Percentiles rank a stretch among this genome's conserved stretches.
phyloP scores from a whole-genome alignment of 1,140 invertebrate genomes.

The Caenorhabditis briggsae region DNA sequence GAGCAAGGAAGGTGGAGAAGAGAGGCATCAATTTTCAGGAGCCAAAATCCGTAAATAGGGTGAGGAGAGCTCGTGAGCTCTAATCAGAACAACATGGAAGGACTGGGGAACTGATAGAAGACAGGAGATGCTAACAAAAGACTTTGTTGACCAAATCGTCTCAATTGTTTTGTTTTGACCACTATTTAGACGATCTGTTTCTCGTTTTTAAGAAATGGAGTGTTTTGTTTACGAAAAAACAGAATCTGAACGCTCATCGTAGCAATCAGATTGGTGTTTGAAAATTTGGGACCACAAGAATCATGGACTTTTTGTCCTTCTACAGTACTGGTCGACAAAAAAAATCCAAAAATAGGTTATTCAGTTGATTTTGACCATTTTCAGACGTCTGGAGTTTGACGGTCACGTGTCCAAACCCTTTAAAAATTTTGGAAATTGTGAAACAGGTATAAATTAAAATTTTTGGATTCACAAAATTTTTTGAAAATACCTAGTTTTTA shows the following conservation, averaged over 20 bases:
- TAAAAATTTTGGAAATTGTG: too few relatives aligned
- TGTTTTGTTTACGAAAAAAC: slow-evolving; percentile 22
- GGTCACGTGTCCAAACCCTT: too few relatives aligned
- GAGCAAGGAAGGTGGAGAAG: background rate
- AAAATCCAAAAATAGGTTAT: too few relatives aligned
- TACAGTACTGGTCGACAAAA: too few relatives aligned
- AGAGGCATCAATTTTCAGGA: slow-evolving; percentile 42
- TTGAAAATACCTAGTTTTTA: too few relatives aligned
- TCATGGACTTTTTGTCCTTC: too few relatives aligned
- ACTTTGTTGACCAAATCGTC: slow-evolving; percentile 37
- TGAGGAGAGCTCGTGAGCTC: background rate
- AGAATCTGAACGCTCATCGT: too few relatives aligned
- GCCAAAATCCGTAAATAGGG: slow-evolving; percentile 32
- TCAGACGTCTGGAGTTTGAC: too few relatives aligned
- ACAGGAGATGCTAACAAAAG: background rate
- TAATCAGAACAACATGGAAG: slow-evolving; percentile 14
- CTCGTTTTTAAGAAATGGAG: background rate
- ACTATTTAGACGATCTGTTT: slow-evolving; percentile 24
- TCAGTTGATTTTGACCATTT: too few relatives aligned
- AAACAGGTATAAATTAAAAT: too few relatives aligned
- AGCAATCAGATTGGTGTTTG: background rate
- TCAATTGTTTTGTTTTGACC: slow-evolving; percentile 54
- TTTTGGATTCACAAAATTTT: too few relatives aligned
- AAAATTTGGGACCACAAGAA: background rate
- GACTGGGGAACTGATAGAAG: background rate